These are phyloP conservation scores for Protophormia terraenovae DNA, from an alignment of 2,888 invertebrate species.

Conservation along the genomic window DNA sequence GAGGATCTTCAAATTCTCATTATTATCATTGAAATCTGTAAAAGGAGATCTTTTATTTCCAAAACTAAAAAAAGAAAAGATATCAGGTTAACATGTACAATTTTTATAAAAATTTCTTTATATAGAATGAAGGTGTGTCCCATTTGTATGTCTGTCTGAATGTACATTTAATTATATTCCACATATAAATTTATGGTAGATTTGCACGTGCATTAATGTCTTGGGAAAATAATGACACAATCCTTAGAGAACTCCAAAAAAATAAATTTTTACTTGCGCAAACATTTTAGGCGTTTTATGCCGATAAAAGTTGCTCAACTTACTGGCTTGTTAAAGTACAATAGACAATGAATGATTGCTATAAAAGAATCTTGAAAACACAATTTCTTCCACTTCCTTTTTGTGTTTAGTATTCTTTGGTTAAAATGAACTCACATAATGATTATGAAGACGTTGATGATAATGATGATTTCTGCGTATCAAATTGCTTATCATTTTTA, in stretches of 20 bases:
- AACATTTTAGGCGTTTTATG: constrained; percentile 64
- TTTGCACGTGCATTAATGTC: constrained; percentile 64
- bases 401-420: background rate
- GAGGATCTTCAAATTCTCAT: constrained; percentile 26
- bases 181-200: background rate
- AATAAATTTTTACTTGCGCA: constrained; percentile 26
- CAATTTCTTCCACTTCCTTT: constrained; percentile 72
- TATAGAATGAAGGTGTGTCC: constrained; percentile 75
- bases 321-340: constrained; percentile 73
- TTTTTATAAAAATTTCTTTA: constrained; percentile 27
- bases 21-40: constrained; percentile 45
- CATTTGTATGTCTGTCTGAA: constrained; percentile 70
- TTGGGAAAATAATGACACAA: constrained; percentile 58
- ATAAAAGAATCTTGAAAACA: constrained; percentile 68
- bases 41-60: constrained; percentile 59
- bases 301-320: constrained; percentile 77
- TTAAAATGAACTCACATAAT: constrained; percentile 38
- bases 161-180: constrained; percentile 46
- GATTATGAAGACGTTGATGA: constrained; percentile 63
- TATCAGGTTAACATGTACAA: constrained; percentile 76
- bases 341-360: constrained; percentile 70
- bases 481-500: constrained; percentile 76
- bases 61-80: constrained; percentile 70
- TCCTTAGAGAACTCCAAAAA: background rate
- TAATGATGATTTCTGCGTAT: constrained; percentile 77